A percentile compares a stretch with the other conserved stretches of the same genome.
Evolutionary conservation across 2,797 vertebrate species (phyloP).

Genomic region (Triplophysa yarkandensis): DNA sequence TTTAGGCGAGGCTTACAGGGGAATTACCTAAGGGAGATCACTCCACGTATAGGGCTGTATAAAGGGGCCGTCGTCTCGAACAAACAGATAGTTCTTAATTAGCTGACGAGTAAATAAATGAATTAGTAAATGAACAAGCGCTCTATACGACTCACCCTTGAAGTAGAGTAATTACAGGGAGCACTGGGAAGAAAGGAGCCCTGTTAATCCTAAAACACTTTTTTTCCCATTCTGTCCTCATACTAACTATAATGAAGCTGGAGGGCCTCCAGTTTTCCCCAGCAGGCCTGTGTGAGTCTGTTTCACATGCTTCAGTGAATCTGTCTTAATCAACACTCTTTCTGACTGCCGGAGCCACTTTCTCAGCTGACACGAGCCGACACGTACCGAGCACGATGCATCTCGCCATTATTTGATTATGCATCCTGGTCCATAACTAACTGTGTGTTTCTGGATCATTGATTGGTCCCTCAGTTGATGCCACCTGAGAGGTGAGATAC

Average conservation of each 20-base stretch:
- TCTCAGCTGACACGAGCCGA: slow-evolving; percentile 9
- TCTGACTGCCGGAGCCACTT: slow-evolving; percentile 17
- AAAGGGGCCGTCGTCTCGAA: slow-evolving; percentile 20
- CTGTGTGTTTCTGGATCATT: neutral
- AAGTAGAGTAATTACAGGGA: slow-evolving; percentile 50
- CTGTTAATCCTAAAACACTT: slow-evolving; percentile 47
- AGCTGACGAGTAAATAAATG: slow-evolving; percentile 33
- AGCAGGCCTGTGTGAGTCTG: slow-evolving; percentile 26
- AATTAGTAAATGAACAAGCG: slow-evolving; percentile 38
- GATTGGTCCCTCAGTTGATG: slow-evolving; percentile 1
- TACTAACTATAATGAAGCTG: slow-evolving; percentile 44
- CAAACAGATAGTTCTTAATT: slow-evolving; percentile 48
- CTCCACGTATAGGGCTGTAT: slow-evolving; percentile 13
- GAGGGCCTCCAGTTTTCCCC: slow-evolving; percentile 29
- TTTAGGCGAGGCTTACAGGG: neutral
- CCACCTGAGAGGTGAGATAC: slow-evolving; percentile 26
- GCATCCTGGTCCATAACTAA: neutral
- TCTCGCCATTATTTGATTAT: neutral
- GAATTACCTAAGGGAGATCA: slow-evolving; percentile 23
- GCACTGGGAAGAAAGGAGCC: slow-evolving; percentile 6
- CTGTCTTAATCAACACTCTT: slow-evolving; percentile 27
- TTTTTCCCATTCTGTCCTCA: slow-evolving; percentile 21
- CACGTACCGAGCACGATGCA: neutral
- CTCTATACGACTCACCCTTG: slow-evolving; percentile 41
- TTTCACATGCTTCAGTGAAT: slow-evolving; percentile 14